These are phyloP conservation scores for Aphrophora alni DNA, from an alignment of 2,888 invertebrate genomes.

Conservation along the genomic window DNA sequence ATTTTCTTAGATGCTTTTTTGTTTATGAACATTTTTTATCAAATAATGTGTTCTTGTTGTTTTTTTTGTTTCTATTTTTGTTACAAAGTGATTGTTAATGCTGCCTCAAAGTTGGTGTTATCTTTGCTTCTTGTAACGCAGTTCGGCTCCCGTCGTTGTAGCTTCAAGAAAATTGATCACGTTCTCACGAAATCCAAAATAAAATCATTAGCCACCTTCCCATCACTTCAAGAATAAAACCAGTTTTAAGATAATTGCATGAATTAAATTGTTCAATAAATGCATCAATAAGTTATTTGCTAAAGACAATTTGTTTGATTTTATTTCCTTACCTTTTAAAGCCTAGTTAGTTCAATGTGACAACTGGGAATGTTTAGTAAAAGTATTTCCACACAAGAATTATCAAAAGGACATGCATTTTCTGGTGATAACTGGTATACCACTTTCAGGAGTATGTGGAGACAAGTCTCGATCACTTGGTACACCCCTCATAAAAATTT, in stretches of 20 bases:
- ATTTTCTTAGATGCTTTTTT: neutral
- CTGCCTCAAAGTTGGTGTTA: neutral
- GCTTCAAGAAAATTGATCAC: conserved; percentile 9
- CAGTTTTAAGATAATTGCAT: neutral
- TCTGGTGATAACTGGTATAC: too few species aligned
- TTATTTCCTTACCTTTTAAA: neutral
- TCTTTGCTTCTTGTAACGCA: conserved; percentile 6
- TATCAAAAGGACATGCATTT: too few species aligned
- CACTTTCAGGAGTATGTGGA: too few species aligned
- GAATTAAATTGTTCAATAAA: conserved; percentile 9
- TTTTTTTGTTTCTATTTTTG: neutral
- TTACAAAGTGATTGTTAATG: neutral
- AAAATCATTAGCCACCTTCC: neutral
- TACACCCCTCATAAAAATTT: too few species aligned
- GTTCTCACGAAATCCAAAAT: neutral
- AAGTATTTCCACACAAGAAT: too few species aligned
- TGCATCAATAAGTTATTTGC: conserved; percentile 1
- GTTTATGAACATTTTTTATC: neutral
- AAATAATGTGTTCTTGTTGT: neutral
- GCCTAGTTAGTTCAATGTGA: too few species aligned
- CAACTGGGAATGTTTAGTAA: too few species aligned
- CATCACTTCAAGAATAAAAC: neutral
- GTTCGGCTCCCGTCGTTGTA: neutral
- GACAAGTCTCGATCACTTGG: too few species aligned
- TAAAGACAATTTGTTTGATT: neutral